Conservation (phyloP, 2,797 vertebrate genomes). For the Kryptopterus vitreolus region DNA sequence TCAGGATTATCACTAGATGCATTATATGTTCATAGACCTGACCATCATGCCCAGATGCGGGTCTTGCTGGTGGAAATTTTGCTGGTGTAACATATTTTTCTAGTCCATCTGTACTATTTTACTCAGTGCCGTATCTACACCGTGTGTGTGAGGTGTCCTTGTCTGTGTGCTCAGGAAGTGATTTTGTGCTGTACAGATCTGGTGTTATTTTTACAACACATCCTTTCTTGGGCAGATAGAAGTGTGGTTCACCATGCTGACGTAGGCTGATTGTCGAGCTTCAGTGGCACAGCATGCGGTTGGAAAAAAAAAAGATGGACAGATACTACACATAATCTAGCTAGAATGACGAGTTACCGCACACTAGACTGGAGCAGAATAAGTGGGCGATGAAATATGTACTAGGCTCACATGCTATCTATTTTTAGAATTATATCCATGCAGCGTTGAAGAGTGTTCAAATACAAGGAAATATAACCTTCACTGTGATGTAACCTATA, state of each 20-base stretch:
- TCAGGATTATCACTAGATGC: not conserved
- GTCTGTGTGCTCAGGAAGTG: slow-evolving; percentile 37
- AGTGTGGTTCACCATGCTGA: not conserved
- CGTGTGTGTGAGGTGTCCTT: slow-evolving; percentile 30
- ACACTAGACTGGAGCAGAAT: not conserved
- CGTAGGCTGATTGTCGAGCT: slow-evolving; percentile 9
- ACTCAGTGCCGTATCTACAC: not conserved
- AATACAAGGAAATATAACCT: not conserved
- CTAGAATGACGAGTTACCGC: not conserved
- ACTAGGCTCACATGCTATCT: not conserved
- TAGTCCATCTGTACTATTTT: not conserved
- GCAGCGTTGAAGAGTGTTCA: not conserved
- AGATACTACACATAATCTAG: not conserved
- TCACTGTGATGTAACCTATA: not conserved
- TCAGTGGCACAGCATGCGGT: slow-evolving; percentile 20
- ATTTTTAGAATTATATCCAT: slow-evolving; percentile 13
- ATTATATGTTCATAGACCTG: not conserved
- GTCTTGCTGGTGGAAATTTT: not conserved
- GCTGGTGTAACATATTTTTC: not conserved
- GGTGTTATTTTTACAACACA: slow-evolving; percentile 39
- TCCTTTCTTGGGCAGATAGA: slow-evolving; percentile 10
- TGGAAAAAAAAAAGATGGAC: slow-evolving; percentile 31
- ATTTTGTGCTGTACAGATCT: not conserved
- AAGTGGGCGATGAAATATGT: slow-evolving; percentile 7
- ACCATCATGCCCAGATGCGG: not conserved